Conservation (phyloP, 2,888 invertebrate genomes). For the Junonia oenone region DNA sequence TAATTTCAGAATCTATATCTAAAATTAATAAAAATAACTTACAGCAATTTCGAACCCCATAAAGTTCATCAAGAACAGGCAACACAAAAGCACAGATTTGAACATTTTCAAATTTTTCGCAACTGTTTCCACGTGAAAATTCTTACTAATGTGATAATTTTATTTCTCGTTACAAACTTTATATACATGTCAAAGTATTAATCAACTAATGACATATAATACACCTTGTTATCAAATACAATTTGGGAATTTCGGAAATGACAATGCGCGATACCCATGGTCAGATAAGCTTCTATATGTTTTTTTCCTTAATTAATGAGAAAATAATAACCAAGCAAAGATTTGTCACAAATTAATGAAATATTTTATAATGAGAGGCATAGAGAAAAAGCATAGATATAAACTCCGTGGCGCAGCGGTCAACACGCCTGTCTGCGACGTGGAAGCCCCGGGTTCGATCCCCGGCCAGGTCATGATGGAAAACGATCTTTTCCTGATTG, state of each 20-base stretch:
- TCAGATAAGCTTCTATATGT: neutral
- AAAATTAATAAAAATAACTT: neutral
- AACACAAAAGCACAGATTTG: neutral
- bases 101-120: neutral
- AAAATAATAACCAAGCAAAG: neutral
- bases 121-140: neutral
- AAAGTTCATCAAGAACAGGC: neutral
- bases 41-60: neutral
- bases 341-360: neutral
- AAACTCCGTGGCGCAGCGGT: too few species aligned
- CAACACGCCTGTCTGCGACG: too few species aligned
- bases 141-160: neutral
- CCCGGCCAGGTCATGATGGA: too few species aligned
- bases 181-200: neutral
- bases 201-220: neutral
- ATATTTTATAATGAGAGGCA: too few species aligned
- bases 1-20: too few species aligned
- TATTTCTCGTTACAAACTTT: neutral
- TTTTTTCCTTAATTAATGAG: neutral
- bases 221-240: neutral
- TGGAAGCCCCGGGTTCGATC: too few species aligned
- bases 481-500: too few species aligned
- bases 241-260: neutral
- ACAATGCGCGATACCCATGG: neutral
- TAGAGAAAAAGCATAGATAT: too few species aligned